These are phyloP conservation scores for Urocolius indicus DNA, from an alignment of 2,113 vertebrate genomes.

Conservation along the genomic window DNA sequence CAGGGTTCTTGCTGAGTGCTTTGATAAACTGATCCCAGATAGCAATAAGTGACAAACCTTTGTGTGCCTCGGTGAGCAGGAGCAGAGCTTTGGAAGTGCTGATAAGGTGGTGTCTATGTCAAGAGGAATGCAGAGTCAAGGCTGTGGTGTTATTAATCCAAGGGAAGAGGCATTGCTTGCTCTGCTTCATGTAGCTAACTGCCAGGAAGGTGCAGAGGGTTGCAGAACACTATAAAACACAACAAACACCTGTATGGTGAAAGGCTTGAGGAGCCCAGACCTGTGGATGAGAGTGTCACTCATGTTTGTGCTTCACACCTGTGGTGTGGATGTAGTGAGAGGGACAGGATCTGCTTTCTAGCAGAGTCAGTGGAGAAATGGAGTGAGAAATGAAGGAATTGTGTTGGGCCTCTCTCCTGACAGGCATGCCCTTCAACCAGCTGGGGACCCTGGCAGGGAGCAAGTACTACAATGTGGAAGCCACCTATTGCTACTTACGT, in stretches of 20 bases:
- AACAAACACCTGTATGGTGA: not conserved
- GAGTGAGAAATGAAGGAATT: too few relatives aligned
- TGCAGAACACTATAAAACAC: not conserved
- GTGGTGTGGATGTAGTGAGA: not conserved
- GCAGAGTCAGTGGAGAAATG: rapidly evolving
- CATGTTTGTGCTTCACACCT: too few relatives aligned
- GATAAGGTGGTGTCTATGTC: not conserved
- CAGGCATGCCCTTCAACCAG: slow-evolving; percentile 99
- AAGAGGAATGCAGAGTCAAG: not conserved
- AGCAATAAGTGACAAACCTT: not conserved
- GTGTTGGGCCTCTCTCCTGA: not conserved
- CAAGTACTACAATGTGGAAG: slow-evolving; percentile 96
- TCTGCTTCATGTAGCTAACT: not conserved
- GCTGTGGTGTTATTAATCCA: not conserved
- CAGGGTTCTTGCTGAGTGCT: not conserved
- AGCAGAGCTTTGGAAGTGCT: not conserved
- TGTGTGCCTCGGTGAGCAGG: not conserved
- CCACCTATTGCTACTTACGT: slow-evolving; percentile 96
- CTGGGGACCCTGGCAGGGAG: slow-evolving; percentile 94
- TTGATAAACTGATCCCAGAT: not conserved
- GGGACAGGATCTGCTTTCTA: not conserved
- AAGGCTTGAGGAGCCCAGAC: not conserved
- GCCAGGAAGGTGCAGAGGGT: not conserved
- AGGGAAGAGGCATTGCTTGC: not conserved
- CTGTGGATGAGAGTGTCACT: too few relatives aligned